A percentile compares a stretch with the other conserved stretches of the same genome.
These are phyloP conservation scores for Percopsis transmontana DNA, from an alignment of 2,113 vertebrate species.

Conservation along the genomic window DNA sequence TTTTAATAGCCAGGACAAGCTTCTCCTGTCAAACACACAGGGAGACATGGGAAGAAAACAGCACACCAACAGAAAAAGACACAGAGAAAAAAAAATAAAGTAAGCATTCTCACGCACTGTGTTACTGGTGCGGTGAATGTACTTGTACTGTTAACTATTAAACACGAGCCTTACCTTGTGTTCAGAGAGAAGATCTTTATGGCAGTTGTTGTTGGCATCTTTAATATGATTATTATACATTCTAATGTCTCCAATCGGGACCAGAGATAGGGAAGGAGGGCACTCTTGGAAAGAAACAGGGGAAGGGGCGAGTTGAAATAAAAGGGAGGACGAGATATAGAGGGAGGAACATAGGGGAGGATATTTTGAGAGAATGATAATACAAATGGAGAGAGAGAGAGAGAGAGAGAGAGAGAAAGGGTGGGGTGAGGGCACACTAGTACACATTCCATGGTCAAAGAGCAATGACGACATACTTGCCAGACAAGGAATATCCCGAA, in stretches of 20 bases:
- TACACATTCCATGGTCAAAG: slow-evolving; percentile 17
- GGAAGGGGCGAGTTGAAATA: slow-evolving; percentile 16
- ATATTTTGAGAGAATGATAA: slow-evolving; percentile 22
- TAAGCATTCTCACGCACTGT: background rate
- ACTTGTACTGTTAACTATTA: slow-evolving; percentile 17
- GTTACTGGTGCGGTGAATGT: background rate
- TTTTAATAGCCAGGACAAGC: slow-evolving; percentile 78
- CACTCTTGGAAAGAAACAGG: slow-evolving; percentile 17
- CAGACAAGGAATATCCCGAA: slow-evolving; percentile 35
- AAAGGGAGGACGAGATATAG: slow-evolving; percentile 6
- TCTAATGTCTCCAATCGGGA: slow-evolving; percentile 48
- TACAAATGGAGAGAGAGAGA: slow-evolving; percentile 16
- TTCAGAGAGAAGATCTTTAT: slow-evolving; percentile 65
- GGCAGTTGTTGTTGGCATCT: slow-evolving; percentile 71
- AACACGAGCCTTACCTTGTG: slow-evolving; percentile 69
- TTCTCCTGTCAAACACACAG: slow-evolving; percentile 70
- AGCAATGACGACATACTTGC: slow-evolving; percentile 34
- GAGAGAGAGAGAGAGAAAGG: slow-evolving; percentile 5
- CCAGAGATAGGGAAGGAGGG: slow-evolving; percentile 16
- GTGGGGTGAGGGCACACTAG: background rate
- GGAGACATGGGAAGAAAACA: slow-evolving; percentile 11
- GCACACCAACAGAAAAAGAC: slow-evolving; percentile 9
- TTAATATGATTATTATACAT: slow-evolving; percentile 75
- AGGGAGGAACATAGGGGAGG: slow-evolving; percentile 33
- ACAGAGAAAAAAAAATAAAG: background rate